Percentiles rank a stretch among this genome's conserved stretches.
phyloP scores from a whole-genome alignment of 2,113 vertebrate genomes.

The Spilogale gracilis region DNA sequence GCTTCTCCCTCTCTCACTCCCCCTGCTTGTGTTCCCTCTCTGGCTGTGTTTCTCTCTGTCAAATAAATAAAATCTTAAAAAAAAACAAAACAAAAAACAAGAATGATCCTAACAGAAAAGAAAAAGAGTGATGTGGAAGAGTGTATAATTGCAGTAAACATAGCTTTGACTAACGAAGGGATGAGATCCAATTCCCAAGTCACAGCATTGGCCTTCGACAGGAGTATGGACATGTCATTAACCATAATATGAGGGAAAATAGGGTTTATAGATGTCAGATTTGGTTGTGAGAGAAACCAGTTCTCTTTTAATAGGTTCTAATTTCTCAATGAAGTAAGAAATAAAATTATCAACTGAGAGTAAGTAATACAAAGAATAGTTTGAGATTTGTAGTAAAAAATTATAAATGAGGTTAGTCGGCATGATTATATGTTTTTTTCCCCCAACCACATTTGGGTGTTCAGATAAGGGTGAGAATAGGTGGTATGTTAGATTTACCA shows the following conservation, averaged over 20 bases:
- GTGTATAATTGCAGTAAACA: background rate
- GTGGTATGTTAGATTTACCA: background rate
- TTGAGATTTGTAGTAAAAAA: slow-evolving; percentile 35
- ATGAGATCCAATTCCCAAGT: background rate
- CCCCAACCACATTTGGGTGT: background rate
- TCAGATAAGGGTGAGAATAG: background rate
- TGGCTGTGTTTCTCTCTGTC: too few species aligned
- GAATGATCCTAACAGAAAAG: background rate
- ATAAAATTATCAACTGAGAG: background rate
- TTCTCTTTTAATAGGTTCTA: background rate
- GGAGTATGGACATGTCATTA: background rate
- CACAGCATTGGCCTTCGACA: background rate
- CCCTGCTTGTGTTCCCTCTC: too few species aligned
- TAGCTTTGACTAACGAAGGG: background rate
- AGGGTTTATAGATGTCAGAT: background rate
- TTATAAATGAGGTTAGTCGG: slow-evolving; percentile 10
- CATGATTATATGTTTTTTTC: background rate
- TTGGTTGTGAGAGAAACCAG: background rate
- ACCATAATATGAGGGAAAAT: background rate
- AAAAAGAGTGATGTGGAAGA: background rate
- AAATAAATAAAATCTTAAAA: too few species aligned
- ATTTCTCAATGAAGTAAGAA: slow-evolving; percentile 45
- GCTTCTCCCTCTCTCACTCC: too few species aligned
- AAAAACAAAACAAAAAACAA: too few species aligned
- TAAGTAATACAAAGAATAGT: background rate